Base-by-base conservation (phyloP, 1,140 invertebrate genomes). In the Scaptomyza hsui region DNA sequence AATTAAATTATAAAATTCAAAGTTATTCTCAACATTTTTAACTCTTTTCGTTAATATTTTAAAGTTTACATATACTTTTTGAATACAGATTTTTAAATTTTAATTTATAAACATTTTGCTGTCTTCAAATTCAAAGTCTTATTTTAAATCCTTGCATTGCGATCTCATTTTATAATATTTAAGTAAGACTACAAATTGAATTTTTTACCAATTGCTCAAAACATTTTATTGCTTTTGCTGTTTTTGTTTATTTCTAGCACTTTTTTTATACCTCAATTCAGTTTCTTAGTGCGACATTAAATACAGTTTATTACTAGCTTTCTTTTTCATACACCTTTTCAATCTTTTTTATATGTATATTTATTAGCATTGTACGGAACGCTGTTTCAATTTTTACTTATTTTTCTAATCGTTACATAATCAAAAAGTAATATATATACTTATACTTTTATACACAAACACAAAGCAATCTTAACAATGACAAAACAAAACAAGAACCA, bases 361-460 rank as follows among this genome's bases (percentile, higher is more conserved):
- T 71, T 52, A 32, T 73, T 81, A 82, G 78, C 70, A 74, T 78
- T 81, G 63, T 74, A 70, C 59, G 78, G 79, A 82, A 82, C 63
- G 78, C 70, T 82, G 57, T 85, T 85, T 85, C 52, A 73, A 85
- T 44, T 63, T 51, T 35, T 6, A 49, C 71, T 57, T 60, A 68
- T 72, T 76, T 41, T 71, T 61, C 60, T 67, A 89, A 75, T 74
- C 62, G 67, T 82, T 81, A 76, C 80, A 75, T 85, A 88, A 89
- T 89, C 86, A 89, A 90, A 90, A 90, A 90, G 81, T 90, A 90
- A 90, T 88, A 90, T 62, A 42, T 42, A 62, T 44, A 63, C 32
- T 26, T 59, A 19, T 24, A 47, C 53, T 48, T 62, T 67, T 56
- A 61, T 10, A 57, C 47, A 72, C 68, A 74, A 44, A 72, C 71